phyloP scores from a whole-genome alignment of 1,140 invertebrate genomes.

The Drosophila sp. region DNA sequence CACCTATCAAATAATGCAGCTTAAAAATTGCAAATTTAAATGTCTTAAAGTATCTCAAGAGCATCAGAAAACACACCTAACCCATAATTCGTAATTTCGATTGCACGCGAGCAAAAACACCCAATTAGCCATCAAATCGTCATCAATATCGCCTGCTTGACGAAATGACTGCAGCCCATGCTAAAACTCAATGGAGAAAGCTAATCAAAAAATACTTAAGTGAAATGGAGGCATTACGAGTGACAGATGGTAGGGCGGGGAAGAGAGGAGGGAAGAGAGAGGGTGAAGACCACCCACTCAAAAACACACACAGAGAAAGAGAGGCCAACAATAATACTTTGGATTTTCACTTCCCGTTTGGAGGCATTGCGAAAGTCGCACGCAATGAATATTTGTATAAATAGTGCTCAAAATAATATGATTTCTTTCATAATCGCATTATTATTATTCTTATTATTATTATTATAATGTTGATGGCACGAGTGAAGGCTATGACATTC shows the following conservation, averaged over 20 bases:
- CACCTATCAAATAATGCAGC: background rate
- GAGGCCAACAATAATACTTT: conserved; percentile 24
- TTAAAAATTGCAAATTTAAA: conserved; percentile 1
- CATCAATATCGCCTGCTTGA: conserved; percentile 32
- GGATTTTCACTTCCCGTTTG: conserved; percentile 43
- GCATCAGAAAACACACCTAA: conserved; percentile 12
- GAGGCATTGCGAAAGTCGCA: conserved; percentile 19
- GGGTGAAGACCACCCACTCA: conserved; percentile 12
- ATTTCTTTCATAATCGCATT: conserved; percentile 24
- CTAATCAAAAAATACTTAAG: conserved; percentile 78
- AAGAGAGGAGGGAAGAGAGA: background rate
- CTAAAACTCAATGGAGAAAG: conserved; percentile 32
- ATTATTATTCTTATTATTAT: conserved; percentile 35
- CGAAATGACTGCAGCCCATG: conserved; percentile 30
- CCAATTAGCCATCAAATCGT: conserved; percentile 34
- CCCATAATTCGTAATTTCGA: conserved; percentile 14
- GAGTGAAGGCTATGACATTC: conserved; percentile 77
- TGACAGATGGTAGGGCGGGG: background rate
- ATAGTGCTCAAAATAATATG: conserved; percentile 2
- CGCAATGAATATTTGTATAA: conserved; percentile 20
- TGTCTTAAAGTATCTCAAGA: conserved; percentile 5
- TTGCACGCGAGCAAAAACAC: conserved; percentile 29
- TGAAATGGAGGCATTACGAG: conserved; percentile 53
- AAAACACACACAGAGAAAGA: conserved; percentile 6
- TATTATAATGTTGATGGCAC: conserved; percentile 47